Base-by-base conservation (phyloP, 2,797 vertebrate genomes). In the Microcaecilia unicolor region DNA sequence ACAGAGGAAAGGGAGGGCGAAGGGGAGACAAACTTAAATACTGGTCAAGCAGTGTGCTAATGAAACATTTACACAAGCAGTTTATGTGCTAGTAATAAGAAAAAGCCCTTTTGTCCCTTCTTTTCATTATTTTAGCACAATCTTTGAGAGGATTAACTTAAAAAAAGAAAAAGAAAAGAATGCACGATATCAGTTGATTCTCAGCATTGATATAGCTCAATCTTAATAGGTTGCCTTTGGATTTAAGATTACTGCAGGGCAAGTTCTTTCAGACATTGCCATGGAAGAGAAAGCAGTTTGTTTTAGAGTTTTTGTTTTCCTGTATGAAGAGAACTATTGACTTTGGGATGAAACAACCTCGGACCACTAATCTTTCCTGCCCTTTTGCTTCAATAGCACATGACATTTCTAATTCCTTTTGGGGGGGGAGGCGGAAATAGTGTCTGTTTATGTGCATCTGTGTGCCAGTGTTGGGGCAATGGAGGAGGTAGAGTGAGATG, bases 11-110 rank as follows among this genome's bases (percentile, higher is more conserved):
- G 2, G 0, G 27, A 34, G 37, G 51, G 48, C 35, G 43, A 57
- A 2, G 4, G 50, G 62, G 48, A 61, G 48, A 49, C n/a, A n/a
- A n/a, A n/a, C 49, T 10, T 55, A 52, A 72, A 64, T 43, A 37
- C 53, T 39, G 56, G 51, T 57, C 70, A 57, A 50, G 56, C 58
- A 58, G 48, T 62, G 65, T 77, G 67, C 74, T 77, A 81, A 74
- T 78, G 72, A 78, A 79, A 76, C 73, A 77, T 78, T 80, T 78
- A 78, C 71, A 68, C 67, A 74, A 74, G 68, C 56, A 67, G 58
- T 80, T 80, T 72, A 72, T 80, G 52, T 59, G 63, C 51, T 57
- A 64, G 50, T 71, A 75, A 81, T 66, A 70, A 69, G 76, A 78
- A 61, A 49, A 27, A 24, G 13, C 49, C 59, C 58, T 73, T 70